Percentiles rank a stretch among this genome's conserved stretches.
Conservation (phyloP, 2,888 invertebrate species). For the Gari tellinella region DNA sequence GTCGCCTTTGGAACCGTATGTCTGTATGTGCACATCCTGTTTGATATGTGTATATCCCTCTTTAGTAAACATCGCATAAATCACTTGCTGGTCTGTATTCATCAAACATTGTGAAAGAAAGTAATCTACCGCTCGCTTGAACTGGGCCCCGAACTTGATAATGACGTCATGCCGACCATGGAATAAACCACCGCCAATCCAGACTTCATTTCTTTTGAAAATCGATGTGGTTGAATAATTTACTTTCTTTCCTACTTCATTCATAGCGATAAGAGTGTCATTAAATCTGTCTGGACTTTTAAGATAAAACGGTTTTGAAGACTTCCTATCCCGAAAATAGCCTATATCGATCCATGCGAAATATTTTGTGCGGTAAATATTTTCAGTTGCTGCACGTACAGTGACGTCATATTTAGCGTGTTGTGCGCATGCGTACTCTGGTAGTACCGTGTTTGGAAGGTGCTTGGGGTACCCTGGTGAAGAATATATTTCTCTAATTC, state of each 20-base stretch:
- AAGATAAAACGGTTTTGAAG: constrained; percentile 38
- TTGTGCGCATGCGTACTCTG: constrained; percentile 62
- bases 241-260: constrained; percentile 23
- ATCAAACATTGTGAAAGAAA: constrained; percentile 46
- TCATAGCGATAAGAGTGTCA: constrained; percentile 25
- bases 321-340: constrained; percentile 52
- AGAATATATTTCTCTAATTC: constrained; percentile 40
- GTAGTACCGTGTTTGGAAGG: constrained; percentile 66
- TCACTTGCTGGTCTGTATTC: constrained; percentile 60
- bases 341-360: constrained; percentile 70
- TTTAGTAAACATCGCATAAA: constrained; percentile 39
- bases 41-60: constrained; percentile 23
- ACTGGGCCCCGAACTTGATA: constrained; percentile 31
- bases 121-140: constrained; percentile 29
- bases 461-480: constrained; percentile 61
- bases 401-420: constrained; percentile 65
- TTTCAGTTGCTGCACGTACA: constrained; percentile 39
- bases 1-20: constrained; percentile 8
- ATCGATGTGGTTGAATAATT: constrained; percentile 18
- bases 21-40: constrained; percentile 37
- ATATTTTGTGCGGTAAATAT: constrained; percentile 53
- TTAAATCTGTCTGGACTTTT: constrained; percentile 20
- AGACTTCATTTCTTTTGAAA: constrained; percentile 52
- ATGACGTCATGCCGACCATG: constrained; percentile 34
- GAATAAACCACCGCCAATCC: constrained; percentile 63